Base-by-base conservation (phyloP, 2,113 vertebrate species). In the Platysteira castanea region DNA sequence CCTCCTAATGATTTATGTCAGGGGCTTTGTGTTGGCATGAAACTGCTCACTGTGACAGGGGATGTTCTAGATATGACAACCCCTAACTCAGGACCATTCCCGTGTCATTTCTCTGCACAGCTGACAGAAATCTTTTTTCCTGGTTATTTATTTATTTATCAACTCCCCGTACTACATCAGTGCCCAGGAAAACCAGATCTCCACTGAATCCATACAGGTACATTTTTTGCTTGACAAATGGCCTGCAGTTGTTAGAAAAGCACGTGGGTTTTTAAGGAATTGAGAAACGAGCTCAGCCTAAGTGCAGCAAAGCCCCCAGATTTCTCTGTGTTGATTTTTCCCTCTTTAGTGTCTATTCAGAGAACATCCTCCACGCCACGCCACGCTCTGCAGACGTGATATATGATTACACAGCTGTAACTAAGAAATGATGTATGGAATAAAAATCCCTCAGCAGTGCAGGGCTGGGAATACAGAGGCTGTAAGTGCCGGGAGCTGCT, bases 381-480 rank as follows among this genome's bases (percentile, higher is more conserved):
- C 59, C 56, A 82, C 23, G n/a, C 57, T 89, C 79, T 82, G 50
- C n/a, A 84, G 91, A 93, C 1, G 10, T 94, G 82, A 94, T 93
- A 44, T 92, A 89, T 82, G 94, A 90, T 93, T 95, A 84, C 87
- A 92, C 65, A 89, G 68, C 91, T 93, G 87, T 94, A 91, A 93
- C 85, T 84, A 76, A 84, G 69, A 96, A 89, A 90, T 84, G 53
- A 87, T 92, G 70, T 80, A 95, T 91, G 91, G 91, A 95, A 91
- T 94, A 95, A 94, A 92, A 93, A 78, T 87, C 84, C 53, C 57
- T 28, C 57, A 65, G 84, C 80, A 87, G 91, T 44, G 79, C 46
- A 31, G 54, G 23, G n/a, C 5, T 89, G 83, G 83, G 69, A 96
- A 84, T 89, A 78, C 52, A 81, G 68, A 91, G 68, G 20, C 54